A percentile compares a stretch with the other conserved stretches of the same genome.
phyloP scores from a whole-genome alignment of 92 coral and sea anemone species.

The Umimayanthus kanabou region DNA sequence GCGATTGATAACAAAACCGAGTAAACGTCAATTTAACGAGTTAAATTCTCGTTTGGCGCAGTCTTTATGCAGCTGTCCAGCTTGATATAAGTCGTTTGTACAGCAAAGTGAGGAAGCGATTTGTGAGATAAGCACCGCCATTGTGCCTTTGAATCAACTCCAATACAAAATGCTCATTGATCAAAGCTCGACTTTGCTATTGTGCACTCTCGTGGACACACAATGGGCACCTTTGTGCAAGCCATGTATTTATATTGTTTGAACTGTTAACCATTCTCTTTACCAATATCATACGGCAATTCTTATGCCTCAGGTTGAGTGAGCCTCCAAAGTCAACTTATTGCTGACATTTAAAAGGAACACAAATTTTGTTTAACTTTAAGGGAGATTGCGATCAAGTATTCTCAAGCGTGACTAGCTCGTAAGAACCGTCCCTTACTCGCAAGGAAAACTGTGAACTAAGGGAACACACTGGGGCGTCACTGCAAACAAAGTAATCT shows the following conservation, averaged over 20 bases:
- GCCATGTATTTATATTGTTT: constrained; percentile 22
- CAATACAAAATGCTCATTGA: constrained; percentile 22
- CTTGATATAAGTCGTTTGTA: constrained; percentile 47
- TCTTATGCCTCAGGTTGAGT: background rate
- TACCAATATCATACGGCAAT: constrained; percentile 13
- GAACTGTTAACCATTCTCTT: constrained; percentile 1
- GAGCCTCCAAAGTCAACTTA: background rate
- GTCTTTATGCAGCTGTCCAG: constrained; percentile 62
- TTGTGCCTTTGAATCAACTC: constrained; percentile 26
- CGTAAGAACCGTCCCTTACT: background rate
- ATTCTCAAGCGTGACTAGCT: background rate
- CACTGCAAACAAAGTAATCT: background rate
- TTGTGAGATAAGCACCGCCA: background rate
- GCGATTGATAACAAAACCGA: constrained; percentile 56
- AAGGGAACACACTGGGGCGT: background rate
- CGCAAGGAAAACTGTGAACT: background rate
- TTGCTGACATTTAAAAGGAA: background rate
- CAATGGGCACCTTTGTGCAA: constrained; percentile 23
- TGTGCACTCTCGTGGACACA: constrained; percentile 28
- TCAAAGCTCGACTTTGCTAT: constrained; percentile 16
- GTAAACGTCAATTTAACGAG: constrained; percentile 58
- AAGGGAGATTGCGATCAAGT: background rate
- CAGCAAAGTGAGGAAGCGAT: constrained; percentile 31
- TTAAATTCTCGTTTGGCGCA: constrained; percentile 54
- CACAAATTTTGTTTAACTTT: background rate